Conservation (phyloP, 2,888 invertebrate species). For the Sphaerophoria rueppellii region DNA sequence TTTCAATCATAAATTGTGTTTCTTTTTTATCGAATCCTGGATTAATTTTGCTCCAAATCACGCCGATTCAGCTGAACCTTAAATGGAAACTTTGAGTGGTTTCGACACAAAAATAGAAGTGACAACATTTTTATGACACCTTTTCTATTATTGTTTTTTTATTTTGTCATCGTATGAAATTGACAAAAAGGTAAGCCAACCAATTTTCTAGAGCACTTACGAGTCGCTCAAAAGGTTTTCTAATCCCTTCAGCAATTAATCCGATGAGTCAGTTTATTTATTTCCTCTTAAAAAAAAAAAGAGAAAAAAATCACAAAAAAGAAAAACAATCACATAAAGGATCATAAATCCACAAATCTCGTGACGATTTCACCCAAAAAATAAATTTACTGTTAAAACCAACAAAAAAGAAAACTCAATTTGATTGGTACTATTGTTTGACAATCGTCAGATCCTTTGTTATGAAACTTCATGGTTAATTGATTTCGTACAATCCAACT, state of each 20-base stretch:
- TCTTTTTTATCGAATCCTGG: background rate
- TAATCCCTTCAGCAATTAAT: conserved; percentile 56
- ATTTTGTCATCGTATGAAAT: background rate
- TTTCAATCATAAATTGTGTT: background rate
- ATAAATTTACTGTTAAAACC: conserved; percentile 22
- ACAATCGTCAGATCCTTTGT: conserved; percentile 54
- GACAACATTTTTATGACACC: background rate
- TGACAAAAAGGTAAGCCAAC: background rate
- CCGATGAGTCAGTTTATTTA: conserved; percentile 27
- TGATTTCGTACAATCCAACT: conserved; percentile 66
- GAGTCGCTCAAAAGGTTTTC: background rate
- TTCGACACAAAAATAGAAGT: background rate
- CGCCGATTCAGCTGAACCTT: background rate
- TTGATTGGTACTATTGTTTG: conserved; percentile 69
- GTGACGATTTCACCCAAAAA: conserved; percentile 49
- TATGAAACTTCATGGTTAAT: conserved; percentile 71
- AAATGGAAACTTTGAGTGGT: background rate
- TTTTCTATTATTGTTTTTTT: conserved; percentile 8
- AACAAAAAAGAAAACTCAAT: conserved; percentile 51
- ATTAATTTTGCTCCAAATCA: background rate
- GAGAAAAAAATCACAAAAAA: conserved; percentile 17
- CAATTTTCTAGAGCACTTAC: background rate
- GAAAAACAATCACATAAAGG: conserved; percentile 21
- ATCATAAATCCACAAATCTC: conserved; percentile 29
- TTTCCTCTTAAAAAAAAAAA: conserved; percentile 27